Evolutionary conservation across 2,888 invertebrate species (phyloP).

Genomic region (Xestoiulus laeticollis): DNA sequence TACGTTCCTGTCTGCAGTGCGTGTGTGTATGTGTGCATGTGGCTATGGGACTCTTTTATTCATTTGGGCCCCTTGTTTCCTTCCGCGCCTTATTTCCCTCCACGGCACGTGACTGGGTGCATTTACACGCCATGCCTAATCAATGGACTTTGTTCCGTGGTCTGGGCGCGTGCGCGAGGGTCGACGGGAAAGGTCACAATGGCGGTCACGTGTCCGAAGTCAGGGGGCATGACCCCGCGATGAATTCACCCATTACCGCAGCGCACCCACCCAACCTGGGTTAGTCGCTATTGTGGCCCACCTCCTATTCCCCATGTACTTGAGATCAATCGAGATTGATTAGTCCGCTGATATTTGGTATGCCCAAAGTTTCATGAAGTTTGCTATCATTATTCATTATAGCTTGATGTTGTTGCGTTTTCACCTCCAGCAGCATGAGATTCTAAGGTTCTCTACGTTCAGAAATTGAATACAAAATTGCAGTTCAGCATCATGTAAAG

Average conservation of each 20-base stretch:
- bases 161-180: constrained; percentile 14
- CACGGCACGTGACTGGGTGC: neutral
- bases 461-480: too few species aligned
- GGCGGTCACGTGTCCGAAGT: neutral
- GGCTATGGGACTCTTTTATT: neutral
- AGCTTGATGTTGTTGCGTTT: neutral
- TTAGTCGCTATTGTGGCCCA: too few species aligned
- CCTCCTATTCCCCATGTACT: neutral
- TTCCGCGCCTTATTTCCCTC: neutral
- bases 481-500: too few species aligned
- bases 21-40: neutral
- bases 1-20: neutral
- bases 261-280: neutral
- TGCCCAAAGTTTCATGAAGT: neutral
- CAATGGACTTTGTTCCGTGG: constrained; percentile 30
- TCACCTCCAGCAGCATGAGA: too few species aligned
- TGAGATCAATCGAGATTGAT: neutral
- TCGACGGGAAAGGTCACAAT: neutral
- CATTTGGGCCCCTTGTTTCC: neutral
- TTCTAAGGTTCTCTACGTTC: too few species aligned
- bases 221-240: neutral
- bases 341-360: neutral
- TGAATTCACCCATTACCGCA: neutral
- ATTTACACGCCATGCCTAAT: neutral
- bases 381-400: too few species aligned